Conservation (phyloP, 2,113 vertebrate species). For the Varanus salvator region DNA sequence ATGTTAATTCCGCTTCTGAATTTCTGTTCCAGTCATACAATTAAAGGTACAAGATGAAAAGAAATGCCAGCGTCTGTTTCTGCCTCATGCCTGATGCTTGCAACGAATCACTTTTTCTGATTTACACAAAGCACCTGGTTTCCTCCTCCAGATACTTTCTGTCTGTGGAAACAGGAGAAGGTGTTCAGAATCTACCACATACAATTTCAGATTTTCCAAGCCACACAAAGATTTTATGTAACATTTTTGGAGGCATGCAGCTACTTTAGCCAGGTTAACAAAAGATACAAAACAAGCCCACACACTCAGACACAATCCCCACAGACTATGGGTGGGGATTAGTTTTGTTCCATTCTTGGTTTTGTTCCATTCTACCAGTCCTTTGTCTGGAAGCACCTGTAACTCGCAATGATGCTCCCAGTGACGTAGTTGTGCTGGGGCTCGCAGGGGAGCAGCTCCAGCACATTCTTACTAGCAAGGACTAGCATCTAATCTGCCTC, state of each 20-base stretch:
- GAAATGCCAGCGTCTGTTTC: neutral
- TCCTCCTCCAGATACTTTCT: neutral
- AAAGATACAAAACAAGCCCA: neutral
- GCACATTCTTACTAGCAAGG: too few species aligned
- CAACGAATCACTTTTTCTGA: neutral
- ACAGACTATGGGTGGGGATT: neutral
- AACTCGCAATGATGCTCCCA: too few species aligned
- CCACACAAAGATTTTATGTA: neutral
- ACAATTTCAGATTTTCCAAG: neutral
- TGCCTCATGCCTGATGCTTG: neutral
- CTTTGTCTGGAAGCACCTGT: too few species aligned
- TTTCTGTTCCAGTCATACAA: neutral
- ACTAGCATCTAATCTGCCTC: too few species aligned
- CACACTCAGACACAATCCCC: neutral
- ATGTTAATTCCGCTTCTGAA: neutral
- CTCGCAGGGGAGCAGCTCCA: too few species aligned
- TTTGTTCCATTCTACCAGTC: neutral
- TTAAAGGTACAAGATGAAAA: neutral
- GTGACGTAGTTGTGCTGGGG: too few species aligned
- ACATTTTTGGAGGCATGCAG: neutral
- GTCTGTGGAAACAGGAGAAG: neutral
- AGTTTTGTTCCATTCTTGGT: neutral
- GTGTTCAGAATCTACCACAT: too few species aligned
- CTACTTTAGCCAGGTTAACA: neutral
- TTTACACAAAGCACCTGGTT: neutral